Conservation (phyloP, 2,888 invertebrate genomes). For the Clostera curtula region DNA sequence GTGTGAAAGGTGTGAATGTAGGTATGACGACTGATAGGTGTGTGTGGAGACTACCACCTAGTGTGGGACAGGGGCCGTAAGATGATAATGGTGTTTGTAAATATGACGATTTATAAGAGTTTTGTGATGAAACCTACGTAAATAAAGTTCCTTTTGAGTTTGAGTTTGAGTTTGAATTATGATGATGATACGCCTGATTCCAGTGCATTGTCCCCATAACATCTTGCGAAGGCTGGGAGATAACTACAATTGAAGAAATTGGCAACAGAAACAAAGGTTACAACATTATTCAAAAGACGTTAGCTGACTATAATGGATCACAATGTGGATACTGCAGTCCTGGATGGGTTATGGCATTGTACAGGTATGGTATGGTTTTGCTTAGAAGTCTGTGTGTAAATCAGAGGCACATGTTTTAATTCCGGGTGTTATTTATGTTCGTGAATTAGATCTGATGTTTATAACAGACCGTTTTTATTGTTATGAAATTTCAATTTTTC, state of each 20-base stretch:
- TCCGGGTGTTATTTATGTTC: no score
- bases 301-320: conserved; percentile 77
- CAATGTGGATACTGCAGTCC: conserved; percentile 84
- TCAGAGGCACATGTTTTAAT: conserved; percentile 5
- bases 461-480: conserved; percentile 6
- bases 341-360: conserved; percentile 84
- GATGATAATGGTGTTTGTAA: no score
- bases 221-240: conserved; percentile 76
- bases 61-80: no score
- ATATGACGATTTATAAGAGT: no score
- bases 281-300: conserved; percentile 75
- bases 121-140: no score
- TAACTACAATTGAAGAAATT: conserved; percentile 81
- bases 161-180: no score
- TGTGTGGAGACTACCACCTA: no score
- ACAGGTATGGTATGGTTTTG: no score
- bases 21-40: no score
- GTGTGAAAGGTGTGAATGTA: no score
- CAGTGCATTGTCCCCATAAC: conserved; percentile 77
- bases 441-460: no score
- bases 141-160: no score
- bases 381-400: conserved; percentile 4
- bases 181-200: conserved; percentile 9
- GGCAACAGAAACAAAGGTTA: conserved; percentile 79
- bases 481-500: conserved; percentile 1